phyloP scores from a whole-genome alignment of 37 sponge, comb jelly and placozoan species.

The Axinella damicornis region DNA sequence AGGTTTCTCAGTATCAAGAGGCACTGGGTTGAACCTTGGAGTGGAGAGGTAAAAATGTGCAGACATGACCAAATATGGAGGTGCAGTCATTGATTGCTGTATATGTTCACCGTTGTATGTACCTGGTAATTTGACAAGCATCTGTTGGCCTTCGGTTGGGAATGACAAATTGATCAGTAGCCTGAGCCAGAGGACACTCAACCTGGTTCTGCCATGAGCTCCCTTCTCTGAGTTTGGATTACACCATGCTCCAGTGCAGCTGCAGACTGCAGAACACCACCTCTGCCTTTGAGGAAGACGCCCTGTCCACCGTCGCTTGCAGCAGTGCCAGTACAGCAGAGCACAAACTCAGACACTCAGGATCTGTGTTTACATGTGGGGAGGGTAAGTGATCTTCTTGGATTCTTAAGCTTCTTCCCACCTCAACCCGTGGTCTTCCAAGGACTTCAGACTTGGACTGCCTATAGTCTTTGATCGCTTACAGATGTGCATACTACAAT shows the following conservation, averaged over 20 bases:
- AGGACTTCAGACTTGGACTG: too few species aligned
- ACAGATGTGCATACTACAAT: too few species aligned
- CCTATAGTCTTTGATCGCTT: too few species aligned
- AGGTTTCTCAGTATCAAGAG: slow-evolving; percentile 68
- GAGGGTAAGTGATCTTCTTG: too few species aligned
- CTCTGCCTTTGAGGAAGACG: slow-evolving; percentile 3
- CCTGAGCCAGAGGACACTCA: slow-evolving; percentile 57
- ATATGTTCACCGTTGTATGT: background rate
- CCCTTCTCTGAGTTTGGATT: slow-evolving; percentile 46
- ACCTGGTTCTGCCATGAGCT: background rate
- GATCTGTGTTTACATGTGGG: background rate
- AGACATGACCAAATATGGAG: background rate
- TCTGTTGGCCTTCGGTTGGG: slow-evolving; percentile 76
- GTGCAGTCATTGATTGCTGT: too few species aligned
- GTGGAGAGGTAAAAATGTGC: background rate
- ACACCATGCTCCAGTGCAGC: slow-evolving; percentile 46
- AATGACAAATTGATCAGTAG: slow-evolving; percentile 71
- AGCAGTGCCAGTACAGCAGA: too few species aligned
- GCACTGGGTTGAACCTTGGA: slow-evolving; percentile 17
- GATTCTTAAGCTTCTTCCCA: too few species aligned
- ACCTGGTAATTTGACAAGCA: slow-evolving; percentile 71
- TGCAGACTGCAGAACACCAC: slow-evolving; percentile 29
- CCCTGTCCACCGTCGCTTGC: background rate
- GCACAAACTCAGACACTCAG: too few species aligned
- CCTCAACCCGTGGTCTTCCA: too few species aligned